Percentiles rank a stretch among this genome's conserved stretches.
Evolutionary conservation across 2,113 vertebrate species (phyloP).

Genomic region (Pelvicachromis taeniatus): DNA sequence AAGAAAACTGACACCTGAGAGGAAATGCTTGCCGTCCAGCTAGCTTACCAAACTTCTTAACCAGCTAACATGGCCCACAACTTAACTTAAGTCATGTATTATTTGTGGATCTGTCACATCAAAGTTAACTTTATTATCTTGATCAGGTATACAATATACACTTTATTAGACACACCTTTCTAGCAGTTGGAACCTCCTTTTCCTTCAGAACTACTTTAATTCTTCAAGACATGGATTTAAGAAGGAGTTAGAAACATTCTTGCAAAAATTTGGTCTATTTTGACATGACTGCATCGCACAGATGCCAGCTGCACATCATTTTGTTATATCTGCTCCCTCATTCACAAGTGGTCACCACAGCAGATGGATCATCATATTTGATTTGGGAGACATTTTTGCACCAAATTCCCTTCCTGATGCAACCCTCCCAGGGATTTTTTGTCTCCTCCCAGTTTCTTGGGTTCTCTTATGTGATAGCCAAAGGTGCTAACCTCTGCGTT

Average conservation of each 20-base stretch:
- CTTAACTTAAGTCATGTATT: not conserved
- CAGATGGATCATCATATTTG: not conserved
- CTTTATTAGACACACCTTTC: not conserved
- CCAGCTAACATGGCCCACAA: not conserved
- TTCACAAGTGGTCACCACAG: not conserved
- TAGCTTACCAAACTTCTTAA: not conserved
- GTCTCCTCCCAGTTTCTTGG: not conserved
- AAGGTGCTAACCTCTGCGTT: fast-evolving
- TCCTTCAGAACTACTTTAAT: not conserved
- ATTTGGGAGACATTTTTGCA: not conserved
- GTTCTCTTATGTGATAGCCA: not conserved
- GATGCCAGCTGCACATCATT: not conserved
- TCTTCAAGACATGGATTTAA: not conserved
- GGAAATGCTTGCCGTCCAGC: not conserved
- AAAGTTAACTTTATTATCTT: not conserved
- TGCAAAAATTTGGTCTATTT: not conserved
- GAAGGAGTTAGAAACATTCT: not conserved
- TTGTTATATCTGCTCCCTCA: not conserved
- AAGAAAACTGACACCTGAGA: not conserved
- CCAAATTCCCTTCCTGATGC: not conserved
- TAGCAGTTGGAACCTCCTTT: not conserved
- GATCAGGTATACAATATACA: not conserved
- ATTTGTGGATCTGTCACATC: not conserved
- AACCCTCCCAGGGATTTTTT: not conserved
- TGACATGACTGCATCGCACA: not conserved